phyloP scores from a whole-genome alignment of 2,797 vertebrate genomes.

The Tinamus major region DNA sequence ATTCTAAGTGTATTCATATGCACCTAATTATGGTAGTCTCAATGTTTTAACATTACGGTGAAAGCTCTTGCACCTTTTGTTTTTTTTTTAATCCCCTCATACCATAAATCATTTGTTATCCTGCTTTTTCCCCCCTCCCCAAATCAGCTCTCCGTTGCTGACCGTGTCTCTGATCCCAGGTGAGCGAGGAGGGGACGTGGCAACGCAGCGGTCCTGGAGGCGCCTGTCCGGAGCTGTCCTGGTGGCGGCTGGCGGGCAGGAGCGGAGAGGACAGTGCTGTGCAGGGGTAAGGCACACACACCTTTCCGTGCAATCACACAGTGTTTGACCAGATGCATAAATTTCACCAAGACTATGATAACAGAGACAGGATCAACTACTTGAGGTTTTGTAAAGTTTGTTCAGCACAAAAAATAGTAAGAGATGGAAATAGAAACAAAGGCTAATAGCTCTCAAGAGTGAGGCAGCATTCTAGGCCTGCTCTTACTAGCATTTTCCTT shows the following conservation, averaged over 20 bases:
- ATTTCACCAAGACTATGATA: not conserved
- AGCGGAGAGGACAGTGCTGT: not conserved
- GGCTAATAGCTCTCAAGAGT: rapidly evolving
- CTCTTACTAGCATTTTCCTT: not conserved
- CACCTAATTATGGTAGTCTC: not conserved
- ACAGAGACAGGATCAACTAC: not conserved
- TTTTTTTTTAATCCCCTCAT: too few species aligned
- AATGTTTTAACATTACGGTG: not conserved
- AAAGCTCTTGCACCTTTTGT: not conserved
- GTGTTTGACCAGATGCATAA: too few species aligned
- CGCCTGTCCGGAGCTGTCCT: not conserved
- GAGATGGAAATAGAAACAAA: not conserved
- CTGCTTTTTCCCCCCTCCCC: too few species aligned
- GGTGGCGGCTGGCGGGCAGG: not conserved
- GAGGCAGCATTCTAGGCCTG: not conserved
- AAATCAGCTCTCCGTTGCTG: not conserved
- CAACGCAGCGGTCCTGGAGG: not conserved
- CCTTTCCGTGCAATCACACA: rapidly evolving
- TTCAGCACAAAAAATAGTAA: not conserved
- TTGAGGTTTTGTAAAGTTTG: rapidly evolving
- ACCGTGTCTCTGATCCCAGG: not conserved
- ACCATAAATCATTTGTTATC: too few species aligned
- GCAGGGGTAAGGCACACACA: too few species aligned
- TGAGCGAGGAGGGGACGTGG: not conserved
- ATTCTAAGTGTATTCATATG: not conserved